Percentiles rank a stretch among this genome's conserved stretches.
Evolutionary conservation across 2,888 invertebrate genomes (phyloP).

Genomic region (Tanytarsus gracilentus): DNA sequence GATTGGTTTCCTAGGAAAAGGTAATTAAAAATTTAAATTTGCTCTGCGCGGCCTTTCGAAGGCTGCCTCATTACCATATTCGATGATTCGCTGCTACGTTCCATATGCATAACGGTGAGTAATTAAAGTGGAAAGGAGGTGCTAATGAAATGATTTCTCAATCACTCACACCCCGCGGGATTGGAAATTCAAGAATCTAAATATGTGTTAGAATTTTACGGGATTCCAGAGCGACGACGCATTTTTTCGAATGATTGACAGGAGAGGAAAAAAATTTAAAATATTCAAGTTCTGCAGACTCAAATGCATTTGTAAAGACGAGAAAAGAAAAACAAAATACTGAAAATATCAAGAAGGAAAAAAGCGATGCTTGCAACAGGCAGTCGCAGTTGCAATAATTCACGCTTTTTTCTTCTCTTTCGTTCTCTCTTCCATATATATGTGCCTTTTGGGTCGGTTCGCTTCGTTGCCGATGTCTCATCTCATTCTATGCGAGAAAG

Average conservation of each 20-base stretch:
- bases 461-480: background rate
- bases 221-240: too few relatives aligned
- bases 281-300: slow-evolving; percentile 10
- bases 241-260: too few relatives aligned
- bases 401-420: slow-evolving; percentile 24
- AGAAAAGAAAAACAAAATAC: background rate
- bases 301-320: background rate
- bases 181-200: too few relatives aligned
- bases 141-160: too few relatives aligned
- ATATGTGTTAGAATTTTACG: too few relatives aligned
- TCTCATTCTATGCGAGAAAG: background rate
- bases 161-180: too few relatives aligned
- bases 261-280: background rate
- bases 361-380: slow-evolving; percentile 20
- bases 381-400: slow-evolving; percentile 28
- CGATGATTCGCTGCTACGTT: too few relatives aligned
- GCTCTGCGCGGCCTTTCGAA: slow-evolving; percentile 2
- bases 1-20: background rate
- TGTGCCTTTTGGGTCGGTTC: background rate
- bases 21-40: slow-evolving; percentile 12
- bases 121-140: too few relatives aligned
- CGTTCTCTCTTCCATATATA: background rate
- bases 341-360: slow-evolving; percentile 4
- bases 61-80: too few relatives aligned
- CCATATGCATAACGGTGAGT: too few relatives aligned